These are phyloP conservation scores for Percopsis transmontana DNA, from an alignment of 2,113 vertebrate species.

Conservation along the genomic window DNA sequence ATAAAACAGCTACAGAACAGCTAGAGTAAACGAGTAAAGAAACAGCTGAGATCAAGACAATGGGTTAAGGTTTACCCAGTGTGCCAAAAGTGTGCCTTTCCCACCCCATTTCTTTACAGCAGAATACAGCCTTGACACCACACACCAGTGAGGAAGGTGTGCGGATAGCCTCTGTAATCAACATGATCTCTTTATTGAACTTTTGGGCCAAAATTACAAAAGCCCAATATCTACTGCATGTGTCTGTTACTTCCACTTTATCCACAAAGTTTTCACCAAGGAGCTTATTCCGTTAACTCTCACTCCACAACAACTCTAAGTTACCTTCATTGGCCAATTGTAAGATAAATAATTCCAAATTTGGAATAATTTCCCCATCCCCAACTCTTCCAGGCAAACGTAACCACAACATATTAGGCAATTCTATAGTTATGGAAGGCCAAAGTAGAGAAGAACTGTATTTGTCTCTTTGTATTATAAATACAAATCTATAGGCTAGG, in stretches of 20 bases:
- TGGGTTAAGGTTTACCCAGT: constrained; percentile 9
- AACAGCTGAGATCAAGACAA: constrained; percentile 7
- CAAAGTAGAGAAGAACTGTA: no score
- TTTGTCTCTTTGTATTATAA: no score
- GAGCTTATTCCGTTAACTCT: no score
- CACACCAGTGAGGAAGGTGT: constrained; percentile 22
- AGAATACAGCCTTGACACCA: constrained; percentile 27
- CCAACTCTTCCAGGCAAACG: no score
- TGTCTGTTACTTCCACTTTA: constrained; percentile 1
- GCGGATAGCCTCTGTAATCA: background rate
- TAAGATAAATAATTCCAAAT: background rate
- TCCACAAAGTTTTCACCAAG: no score
- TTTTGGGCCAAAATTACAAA: background rate
- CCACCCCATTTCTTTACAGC: constrained; percentile 35
- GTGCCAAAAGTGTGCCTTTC: constrained; percentile 23
- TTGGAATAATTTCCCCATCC: background rate
- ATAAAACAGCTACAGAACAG: constrained; percentile 35
- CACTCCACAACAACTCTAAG: background rate
- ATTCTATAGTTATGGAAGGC: no score
- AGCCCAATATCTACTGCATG: background rate
- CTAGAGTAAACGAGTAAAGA: background rate
- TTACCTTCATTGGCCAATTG: no score
- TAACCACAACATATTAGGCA: no score
- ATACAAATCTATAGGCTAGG: background rate
- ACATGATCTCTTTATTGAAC: background rate